phyloP scores from a whole-genome alignment of 2,797 vertebrate species.

The Chlorospingus semifuscus region DNA sequence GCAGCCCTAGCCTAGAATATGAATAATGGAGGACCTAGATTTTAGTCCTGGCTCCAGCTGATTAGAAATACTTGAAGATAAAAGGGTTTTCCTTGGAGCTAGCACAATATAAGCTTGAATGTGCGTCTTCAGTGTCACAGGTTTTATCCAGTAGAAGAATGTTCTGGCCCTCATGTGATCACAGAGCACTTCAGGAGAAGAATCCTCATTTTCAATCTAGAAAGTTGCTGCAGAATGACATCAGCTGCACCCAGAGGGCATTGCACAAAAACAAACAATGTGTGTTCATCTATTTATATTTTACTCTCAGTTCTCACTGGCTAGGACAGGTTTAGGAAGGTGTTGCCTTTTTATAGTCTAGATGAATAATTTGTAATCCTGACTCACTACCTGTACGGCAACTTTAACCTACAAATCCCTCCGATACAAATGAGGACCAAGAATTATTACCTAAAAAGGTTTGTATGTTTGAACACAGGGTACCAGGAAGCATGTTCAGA shows the following conservation, averaged over 20 bases:
- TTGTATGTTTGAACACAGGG: slow-evolving; percentile 2
- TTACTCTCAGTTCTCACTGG: not conserved
- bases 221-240: not conserved
- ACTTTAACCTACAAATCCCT: slow-evolving; percentile 22
- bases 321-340: not conserved
- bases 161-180: not conserved
- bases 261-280: not conserved
- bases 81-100: not conserved
- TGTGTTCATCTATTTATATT: not conserved
- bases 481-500: slow-evolving; percentile 39
- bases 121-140: not conserved
- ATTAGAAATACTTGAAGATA: not conserved
- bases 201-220: not conserved
- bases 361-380: not conserved
- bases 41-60: not conserved
- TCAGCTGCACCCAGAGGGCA: not conserved
- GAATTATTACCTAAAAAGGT: slow-evolving; percentile 43
- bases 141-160: not conserved
- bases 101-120: not conserved
- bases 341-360: slow-evolving; percentile 1
- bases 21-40: not conserved
- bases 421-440: slow-evolving; percentile 18
- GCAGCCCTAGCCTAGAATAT: not conserved
- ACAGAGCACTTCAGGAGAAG: not conserved
- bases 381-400: slow-evolving; percentile 35